Evolutionary conservation across 2,888 invertebrate genomes (phyloP), one percentile per base, ranked within the genome.

Genomic region (Vesta saturnalis): DNA sequence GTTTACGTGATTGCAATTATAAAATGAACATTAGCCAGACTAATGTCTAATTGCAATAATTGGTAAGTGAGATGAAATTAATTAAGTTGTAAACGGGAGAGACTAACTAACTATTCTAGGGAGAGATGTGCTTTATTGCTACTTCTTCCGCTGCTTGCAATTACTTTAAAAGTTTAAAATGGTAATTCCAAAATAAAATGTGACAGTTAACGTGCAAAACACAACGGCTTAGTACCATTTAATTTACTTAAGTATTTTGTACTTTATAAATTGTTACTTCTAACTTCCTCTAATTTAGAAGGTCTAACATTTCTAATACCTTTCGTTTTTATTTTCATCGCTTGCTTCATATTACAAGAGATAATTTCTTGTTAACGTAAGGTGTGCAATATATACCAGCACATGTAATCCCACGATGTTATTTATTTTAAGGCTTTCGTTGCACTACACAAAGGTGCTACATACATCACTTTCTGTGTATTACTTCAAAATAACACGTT

Each of bases 311-410:
- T n/a, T n/a, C n/a, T n/a, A n/a, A n/a, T 8, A 39, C n/a, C 39
- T 39, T 39, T 39, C n/a, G n/a, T n/a, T 39, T n/a, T 39, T n/a
- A n/a, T 39, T 39, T 39, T n/a, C 39, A 39, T n/a, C 12, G 8
- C n/a, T 39, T n/a, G 39, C 12, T 39, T 39, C 8, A 39, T 39
- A 12, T 39, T 39, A n/a, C 39, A 39, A n/a, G 8, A n/a, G 39
- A 39, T 39, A 39, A 39, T 39, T 39, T 39, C 39, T 39, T 39
- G 39, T 39, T 39, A 39, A 39, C 39, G n/a, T n/a, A 39, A n/a
- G 12, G 8, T n/a, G 8, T n/a, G n/a, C n/a, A n/a, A n/a, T n/a
- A n/a, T n/a, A n/a, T 39, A 39, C 39, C 1, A n/a, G 12, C 39
- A 39, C 39, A n/a, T 8, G 39, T 39, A 39, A 39, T 39, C 39